Evolutionary conservation across 2,797 vertebrate species (phyloP).

Genomic region (Emys orbicularis): DNA sequence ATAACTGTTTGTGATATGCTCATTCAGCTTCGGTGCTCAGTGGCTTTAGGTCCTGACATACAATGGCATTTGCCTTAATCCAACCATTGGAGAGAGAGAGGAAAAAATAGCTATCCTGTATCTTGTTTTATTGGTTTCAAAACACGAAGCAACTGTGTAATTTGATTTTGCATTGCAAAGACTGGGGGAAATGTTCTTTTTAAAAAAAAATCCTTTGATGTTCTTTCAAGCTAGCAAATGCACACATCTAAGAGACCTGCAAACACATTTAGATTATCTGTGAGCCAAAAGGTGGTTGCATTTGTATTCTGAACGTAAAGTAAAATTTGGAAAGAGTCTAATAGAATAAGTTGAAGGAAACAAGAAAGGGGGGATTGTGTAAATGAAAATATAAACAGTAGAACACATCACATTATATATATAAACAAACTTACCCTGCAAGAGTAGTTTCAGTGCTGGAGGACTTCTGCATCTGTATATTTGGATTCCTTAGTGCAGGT

Average conservation of each 20-base stretch:
- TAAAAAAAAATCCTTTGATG: slow-evolving; percentile 62
- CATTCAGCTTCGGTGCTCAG: slow-evolving; percentile 65
- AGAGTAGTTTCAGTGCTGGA: slow-evolving; percentile 73
- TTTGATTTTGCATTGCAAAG: slow-evolving; percentile 60
- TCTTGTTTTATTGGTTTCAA: slow-evolving; percentile 61
- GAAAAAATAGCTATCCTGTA: slow-evolving; percentile 39
- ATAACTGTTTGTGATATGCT: slow-evolving; percentile 83
- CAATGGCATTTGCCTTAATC: slow-evolving; percentile 72
- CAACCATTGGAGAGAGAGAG: slow-evolving; percentile 32
- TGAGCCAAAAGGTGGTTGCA: slow-evolving; percentile 36
- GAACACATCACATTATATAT: slow-evolving; percentile 8
- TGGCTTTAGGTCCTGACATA: slow-evolving; percentile 74
- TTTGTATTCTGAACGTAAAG: slow-evolving; percentile 58
- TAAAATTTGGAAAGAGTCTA: slow-evolving; percentile 45
- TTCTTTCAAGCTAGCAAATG: slow-evolving; percentile 65
- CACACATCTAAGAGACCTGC: slow-evolving; percentile 54
- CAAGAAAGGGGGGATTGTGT: background rate
- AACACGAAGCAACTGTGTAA: slow-evolving; percentile 52
- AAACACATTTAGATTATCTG: slow-evolving; percentile 46
- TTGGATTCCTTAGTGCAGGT: slow-evolving; percentile 80
- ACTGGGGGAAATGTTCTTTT: background rate
- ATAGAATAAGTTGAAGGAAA: slow-evolving; percentile 35
- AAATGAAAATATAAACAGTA: background rate
- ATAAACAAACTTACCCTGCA: slow-evolving; percentile 88
- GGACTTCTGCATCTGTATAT: slow-evolving; percentile 74